These are phyloP conservation scores for Uloborus plumipes DNA, from an alignment of 2,888 invertebrate genomes.

Conservation along the genomic window DNA sequence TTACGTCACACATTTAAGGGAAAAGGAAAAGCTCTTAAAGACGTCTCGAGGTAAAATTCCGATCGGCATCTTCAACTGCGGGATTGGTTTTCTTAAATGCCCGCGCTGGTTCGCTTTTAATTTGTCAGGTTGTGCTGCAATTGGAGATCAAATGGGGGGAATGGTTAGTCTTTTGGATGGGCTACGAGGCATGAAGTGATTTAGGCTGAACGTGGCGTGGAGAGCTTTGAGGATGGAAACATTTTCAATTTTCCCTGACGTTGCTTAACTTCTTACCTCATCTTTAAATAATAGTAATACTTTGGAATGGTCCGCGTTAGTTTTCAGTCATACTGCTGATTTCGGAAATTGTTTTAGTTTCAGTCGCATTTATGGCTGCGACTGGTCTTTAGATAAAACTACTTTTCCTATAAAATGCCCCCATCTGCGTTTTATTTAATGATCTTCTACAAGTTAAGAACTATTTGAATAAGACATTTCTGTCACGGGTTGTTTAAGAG, in stretches of 20 bases:
- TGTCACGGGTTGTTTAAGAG: no score
- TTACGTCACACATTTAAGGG: slow-evolving; percentile 54
- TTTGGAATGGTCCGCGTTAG: neutral
- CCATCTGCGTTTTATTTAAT: no score
- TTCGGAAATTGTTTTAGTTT: neutral
- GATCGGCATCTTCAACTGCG: slow-evolving; percentile 42
- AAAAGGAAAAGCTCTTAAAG: neutral
- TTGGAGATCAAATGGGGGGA: slow-evolving; percentile 20
- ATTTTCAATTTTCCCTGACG: slow-evolving; percentile 18
- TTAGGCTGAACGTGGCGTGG: slow-evolving; percentile 3
- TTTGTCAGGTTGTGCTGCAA: slow-evolving; percentile 38
- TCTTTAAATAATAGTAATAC: slow-evolving; percentile 3
- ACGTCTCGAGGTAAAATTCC: neutral
- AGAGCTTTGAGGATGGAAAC: slow-evolving; percentile 13
- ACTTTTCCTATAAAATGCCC: no score
- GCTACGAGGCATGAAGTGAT: slow-evolving; percentile 48
- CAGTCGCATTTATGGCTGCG: no score
- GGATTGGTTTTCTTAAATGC: slow-evolving; percentile 59
- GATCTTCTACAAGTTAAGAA: no score
- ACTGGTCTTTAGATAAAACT: no score
- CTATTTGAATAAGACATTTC: no score
- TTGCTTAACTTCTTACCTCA: slow-evolving; percentile 4
- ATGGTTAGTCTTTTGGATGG: slow-evolving; percentile 12
- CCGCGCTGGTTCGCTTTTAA: slow-evolving; percentile 24
- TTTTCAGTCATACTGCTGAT: neutral